Evolutionary conservation across 2,113 vertebrate genomes (phyloP), one percentile per base, ranked within the genome.

Genomic region (Perccottus glenii): DNA sequence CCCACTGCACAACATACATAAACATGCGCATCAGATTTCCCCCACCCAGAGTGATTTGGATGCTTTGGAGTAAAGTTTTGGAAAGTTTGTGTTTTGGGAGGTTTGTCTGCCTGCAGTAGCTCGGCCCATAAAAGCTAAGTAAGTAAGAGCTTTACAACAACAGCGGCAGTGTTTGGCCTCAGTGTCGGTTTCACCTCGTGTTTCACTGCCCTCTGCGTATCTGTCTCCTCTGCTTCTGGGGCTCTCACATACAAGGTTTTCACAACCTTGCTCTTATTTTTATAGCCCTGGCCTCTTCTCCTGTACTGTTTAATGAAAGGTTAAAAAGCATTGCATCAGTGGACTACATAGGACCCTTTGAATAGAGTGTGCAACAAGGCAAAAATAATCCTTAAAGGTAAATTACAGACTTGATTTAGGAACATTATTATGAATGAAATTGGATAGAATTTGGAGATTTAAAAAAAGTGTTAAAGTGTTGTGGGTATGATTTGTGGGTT

Each of bases 1-100:
- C 67, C 33, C 49, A 68, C 61, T 64, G 58, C 43, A 42, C 60
- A 44, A 78, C 46, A 51, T 56, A 35, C 42, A 68, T 75, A 72
- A 85, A 80, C 78, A 73, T 40, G 8, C 15, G 35, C 64, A 58
- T 77, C 60, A 8, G 57, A 56, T 82, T 74, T 52, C 66, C 19
- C 67, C 53, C 59, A 61, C 63, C 68, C 75, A 64, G 48, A 76
- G 62, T 69, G 78, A 63, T 78, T 73, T 81, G 66, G 82, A 72
- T 38, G 63, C 68, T 55, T 73, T 53, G 68, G 77, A 76, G 73
- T 74, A 83, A 73, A 67, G 53, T 67, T 88, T 87, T 87, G 83
- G 66, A 83, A 70, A 85, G 86, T 90, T 89, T 87, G 80, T 83
- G 70, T 87, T 74, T 84, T 79, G 40, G 68, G 70, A 58, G 64